Evolutionary conservation across 2,888 invertebrate species (phyloP).

Genomic region (Chrysomela aeneicollis): DNA sequence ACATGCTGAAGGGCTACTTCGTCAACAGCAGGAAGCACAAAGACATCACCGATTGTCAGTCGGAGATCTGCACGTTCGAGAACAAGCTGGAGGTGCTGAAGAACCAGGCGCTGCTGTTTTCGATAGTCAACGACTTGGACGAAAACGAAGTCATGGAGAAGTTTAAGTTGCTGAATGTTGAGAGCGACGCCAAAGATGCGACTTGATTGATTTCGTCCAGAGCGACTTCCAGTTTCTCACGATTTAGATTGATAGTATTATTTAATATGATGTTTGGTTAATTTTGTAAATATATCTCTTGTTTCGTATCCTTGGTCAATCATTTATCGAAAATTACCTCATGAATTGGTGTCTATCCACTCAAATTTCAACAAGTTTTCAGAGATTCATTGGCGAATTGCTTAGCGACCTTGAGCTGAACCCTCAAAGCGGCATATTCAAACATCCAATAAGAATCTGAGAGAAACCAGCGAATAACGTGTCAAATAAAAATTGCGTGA

Average conservation of each 20-base stretch:
- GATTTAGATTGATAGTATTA: conserved; percentile 11
- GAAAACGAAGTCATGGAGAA: conserved; percentile 35
- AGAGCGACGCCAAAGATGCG: conserved; percentile 45
- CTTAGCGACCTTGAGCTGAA: too few relatives aligned
- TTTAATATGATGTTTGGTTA: conserved; percentile 10
- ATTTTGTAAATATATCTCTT: conserved; percentile 17
- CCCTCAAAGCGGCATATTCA: too few relatives aligned
- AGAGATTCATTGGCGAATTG: too few relatives aligned
- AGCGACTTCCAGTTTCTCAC: not conserved
- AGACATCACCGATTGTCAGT: conserved; percentile 15
- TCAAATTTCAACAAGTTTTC: too few relatives aligned
- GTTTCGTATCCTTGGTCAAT: conserved; percentile 1
- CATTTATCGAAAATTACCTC: too few relatives aligned
- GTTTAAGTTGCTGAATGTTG: conserved; percentile 43
- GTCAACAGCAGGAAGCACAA: conserved; percentile 26
- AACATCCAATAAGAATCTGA: too few relatives aligned
- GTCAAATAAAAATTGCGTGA: too few relatives aligned
- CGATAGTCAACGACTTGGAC: conserved; percentile 36
- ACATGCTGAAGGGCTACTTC: conserved; percentile 39
- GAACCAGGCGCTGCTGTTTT: conserved; percentile 38
- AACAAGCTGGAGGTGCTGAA: conserved; percentile 35
- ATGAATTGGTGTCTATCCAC: too few relatives aligned
- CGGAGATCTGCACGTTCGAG: conserved; percentile 25
- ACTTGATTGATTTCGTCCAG: conserved; percentile 35
- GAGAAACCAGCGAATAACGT: too few relatives aligned